These are phyloP conservation scores for Blastobasis lacticolella DNA, from an alignment of 2,888 invertebrate species.

Conservation along the genomic window DNA sequence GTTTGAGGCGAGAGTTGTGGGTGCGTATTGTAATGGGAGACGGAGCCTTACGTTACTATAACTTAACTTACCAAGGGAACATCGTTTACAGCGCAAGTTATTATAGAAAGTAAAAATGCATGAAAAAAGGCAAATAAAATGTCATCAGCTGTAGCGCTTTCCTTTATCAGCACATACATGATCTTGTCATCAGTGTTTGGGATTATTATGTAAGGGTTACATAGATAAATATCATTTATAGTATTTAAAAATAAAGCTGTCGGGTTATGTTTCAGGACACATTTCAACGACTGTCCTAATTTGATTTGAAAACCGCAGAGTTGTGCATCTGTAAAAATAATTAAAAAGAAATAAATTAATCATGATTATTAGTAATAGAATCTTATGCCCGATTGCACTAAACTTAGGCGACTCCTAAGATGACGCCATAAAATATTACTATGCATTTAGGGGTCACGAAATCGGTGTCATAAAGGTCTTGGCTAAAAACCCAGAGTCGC, in stretches of 20 bases:
- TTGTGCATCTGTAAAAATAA: slow-evolving; percentile 62
- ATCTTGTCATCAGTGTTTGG: slow-evolving; percentile 53
- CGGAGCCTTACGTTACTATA: not conserved
- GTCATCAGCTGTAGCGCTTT: slow-evolving; percentile 63
- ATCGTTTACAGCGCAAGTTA: slow-evolving; percentile 43
- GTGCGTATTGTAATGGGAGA: not conserved
- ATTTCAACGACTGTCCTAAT: slow-evolving; percentile 72
- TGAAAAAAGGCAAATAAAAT: slow-evolving; percentile 81
- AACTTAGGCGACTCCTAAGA: too few relatives aligned
- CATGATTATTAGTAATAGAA: not conserved
- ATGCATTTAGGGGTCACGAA: too few relatives aligned
- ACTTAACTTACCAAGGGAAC: slow-evolving; percentile 33
- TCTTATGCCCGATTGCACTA: not conserved
- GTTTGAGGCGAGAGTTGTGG: not conserved
- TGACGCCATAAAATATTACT: too few relatives aligned
- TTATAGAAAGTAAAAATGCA: slow-evolving; percentile 69
- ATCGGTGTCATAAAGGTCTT: too few relatives aligned
- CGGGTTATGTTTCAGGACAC: slow-evolving; percentile 25
- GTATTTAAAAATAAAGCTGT: slow-evolving; percentile 38
- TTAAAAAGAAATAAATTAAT: not conserved
- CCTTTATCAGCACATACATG: slow-evolving; percentile 74
- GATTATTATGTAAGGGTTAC: slow-evolving; percentile 71
- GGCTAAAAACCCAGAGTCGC: too few relatives aligned
- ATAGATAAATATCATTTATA: slow-evolving; percentile 54
- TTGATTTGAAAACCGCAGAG: slow-evolving; percentile 77